Percentiles rank a stretch among this genome's conserved stretches.
Evolutionary conservation across 2,888 invertebrate species (phyloP).

Genomic region (Ischnura elegans): DNA sequence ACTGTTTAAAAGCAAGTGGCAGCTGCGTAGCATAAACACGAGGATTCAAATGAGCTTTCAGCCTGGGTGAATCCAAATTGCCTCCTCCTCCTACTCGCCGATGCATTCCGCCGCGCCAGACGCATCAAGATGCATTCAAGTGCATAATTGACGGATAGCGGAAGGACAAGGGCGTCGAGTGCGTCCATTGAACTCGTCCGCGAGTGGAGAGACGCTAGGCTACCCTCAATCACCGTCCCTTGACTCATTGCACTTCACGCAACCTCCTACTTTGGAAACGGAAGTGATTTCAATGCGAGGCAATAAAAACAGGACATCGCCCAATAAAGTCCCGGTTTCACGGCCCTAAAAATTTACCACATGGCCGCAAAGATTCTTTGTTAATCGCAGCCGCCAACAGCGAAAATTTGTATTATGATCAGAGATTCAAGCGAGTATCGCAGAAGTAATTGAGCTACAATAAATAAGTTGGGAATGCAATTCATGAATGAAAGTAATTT

Average conservation of each 20-base stretch:
- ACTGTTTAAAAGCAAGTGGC: neutral
- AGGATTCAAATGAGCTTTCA: neutral
- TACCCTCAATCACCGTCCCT: too few species aligned
- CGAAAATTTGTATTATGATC: too few species aligned
- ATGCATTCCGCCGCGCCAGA: neutral
- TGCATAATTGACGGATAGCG: constrained; percentile 8
- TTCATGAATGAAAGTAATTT: too few species aligned
- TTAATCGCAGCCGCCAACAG: too few species aligned
- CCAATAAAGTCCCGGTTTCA: neutral
- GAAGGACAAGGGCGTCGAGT: neutral
- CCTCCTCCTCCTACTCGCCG: neutral
- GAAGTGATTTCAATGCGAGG: neutral
- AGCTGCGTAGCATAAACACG: neutral
- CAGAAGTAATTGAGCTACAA: too few species aligned
- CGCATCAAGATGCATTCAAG: constrained; percentile 3
- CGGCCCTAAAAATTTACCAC: neutral
- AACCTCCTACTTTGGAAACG: too few species aligned
- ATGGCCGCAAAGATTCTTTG: too few species aligned
- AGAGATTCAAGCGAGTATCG: too few species aligned
- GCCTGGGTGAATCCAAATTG: constrained; percentile 26
- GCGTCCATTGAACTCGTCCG: constrained; percentile 12
- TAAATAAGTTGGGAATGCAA: too few species aligned
- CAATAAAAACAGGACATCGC: neutral
- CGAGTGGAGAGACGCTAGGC: too few species aligned
- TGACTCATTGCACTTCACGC: too few species aligned